These are phyloP conservation scores for Andrena fulva DNA, from an alignment of 2,888 invertebrate genomes.

Conservation along the genomic window DNA sequence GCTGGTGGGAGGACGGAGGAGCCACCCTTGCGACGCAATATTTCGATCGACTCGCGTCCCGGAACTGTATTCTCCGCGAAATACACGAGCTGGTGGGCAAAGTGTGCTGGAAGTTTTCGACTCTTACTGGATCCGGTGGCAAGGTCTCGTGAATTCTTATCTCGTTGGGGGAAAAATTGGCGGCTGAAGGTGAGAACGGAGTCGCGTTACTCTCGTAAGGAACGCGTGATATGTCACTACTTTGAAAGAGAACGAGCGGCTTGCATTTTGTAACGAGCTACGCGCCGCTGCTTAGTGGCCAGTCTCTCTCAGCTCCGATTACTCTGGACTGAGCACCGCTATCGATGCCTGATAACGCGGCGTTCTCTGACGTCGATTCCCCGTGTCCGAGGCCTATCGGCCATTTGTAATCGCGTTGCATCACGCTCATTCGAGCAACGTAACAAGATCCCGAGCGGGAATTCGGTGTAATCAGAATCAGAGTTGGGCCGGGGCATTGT, in stretches of 20 bases:
- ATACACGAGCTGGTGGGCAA: too few relatives aligned
- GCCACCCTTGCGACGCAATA: not conserved
- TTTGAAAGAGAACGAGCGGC: slow-evolving; percentile 3
- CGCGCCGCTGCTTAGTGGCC: slow-evolving; percentile 24
- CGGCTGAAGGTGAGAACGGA: slow-evolving; percentile 11
- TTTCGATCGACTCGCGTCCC: not conserved
- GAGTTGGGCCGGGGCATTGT: too few relatives aligned
- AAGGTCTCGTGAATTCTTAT: slow-evolving; percentile 33
- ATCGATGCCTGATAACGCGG: slow-evolving; percentile 38
- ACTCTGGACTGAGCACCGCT: slow-evolving; percentile 19
- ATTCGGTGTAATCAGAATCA: too few relatives aligned
- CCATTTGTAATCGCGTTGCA: not conserved
- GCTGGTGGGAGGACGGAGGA: not conserved
- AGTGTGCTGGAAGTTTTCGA: not conserved
- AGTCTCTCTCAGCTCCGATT: slow-evolving; percentile 40
- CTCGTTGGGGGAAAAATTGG: not conserved
- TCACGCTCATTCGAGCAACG: not conserved
- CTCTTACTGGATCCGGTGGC: not conserved
- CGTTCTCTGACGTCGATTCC: not conserved
- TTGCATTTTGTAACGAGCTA: slow-evolving; percentile 28
- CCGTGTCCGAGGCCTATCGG: not conserved
- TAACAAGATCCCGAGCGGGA: slow-evolving; percentile 1
- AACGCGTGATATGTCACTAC: slow-evolving; percentile 18
- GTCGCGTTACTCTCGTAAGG: slow-evolving; percentile 35
- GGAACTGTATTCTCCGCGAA: not conserved